Percentiles rank a stretch among this genome's conserved stretches.
Conservation (phyloP, 2,797 vertebrate species). For the Anolis apletophallus region DNA sequence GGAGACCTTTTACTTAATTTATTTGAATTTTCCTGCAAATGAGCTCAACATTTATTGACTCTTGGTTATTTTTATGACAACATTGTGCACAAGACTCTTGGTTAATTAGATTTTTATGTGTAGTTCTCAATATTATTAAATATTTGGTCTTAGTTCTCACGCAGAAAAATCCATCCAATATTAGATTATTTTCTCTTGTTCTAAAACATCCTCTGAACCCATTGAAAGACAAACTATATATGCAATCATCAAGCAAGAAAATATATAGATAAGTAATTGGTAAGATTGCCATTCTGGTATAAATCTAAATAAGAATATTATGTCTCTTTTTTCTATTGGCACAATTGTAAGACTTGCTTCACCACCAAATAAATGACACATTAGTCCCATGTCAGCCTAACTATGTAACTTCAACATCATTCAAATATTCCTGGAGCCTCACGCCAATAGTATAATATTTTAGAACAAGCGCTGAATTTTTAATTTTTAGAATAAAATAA, state of each 20-base stretch:
- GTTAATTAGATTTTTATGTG: slow-evolving; percentile 23
- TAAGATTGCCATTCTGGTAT: slow-evolving; percentile 26
- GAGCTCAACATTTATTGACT: slow-evolving; percentile 25
- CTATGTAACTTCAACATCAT: background rate
- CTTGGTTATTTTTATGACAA: slow-evolving; percentile 17
- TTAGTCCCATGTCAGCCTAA: background rate
- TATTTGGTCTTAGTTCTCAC: background rate
- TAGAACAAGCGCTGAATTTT: background rate
- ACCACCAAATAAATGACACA: background rate
- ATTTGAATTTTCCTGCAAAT: slow-evolving; percentile 48
- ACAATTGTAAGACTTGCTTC: background rate
- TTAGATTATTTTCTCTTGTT: background rate
- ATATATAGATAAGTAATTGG: background rate
- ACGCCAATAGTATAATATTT: background rate
- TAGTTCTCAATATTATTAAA: slow-evolving; percentile 5
- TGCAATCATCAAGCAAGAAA: background rate
- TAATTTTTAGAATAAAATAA: background rate
- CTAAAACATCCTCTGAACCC: background rate
- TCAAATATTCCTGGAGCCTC: background rate
- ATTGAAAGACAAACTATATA: background rate
- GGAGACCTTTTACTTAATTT: slow-evolving; percentile 44
- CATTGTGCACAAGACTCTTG: slow-evolving; percentile 39
- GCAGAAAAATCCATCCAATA: background rate
- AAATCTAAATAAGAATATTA: slow-evolving; percentile 14
- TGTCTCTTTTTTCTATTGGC: background rate